A percentile compares a stretch with the other conserved stretches of the same genome.
Conservation (phyloP, 2,888 invertebrate genomes). For the Sericinus montela region DNA sequence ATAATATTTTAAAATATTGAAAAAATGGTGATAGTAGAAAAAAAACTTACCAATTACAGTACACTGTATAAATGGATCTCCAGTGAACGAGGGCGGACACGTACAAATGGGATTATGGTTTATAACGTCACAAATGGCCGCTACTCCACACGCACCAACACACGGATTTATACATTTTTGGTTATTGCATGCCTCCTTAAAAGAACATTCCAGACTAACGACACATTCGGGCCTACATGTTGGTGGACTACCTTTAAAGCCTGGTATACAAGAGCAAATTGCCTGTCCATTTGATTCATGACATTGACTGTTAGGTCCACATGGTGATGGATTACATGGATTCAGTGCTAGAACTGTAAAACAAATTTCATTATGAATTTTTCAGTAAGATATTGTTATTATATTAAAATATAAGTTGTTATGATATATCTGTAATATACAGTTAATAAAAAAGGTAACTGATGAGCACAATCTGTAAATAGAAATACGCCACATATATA, state of each 20-base stretch:
- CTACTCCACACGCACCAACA: slow-evolving; percentile 86
- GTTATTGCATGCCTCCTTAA: slow-evolving; percentile 85
- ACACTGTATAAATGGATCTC: slow-evolving; percentile 88
- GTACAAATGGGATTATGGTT: slow-evolving; percentile 89
- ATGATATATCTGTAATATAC: no score
- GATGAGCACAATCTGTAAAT: no score
- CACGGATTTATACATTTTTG: slow-evolving; percentile 89
- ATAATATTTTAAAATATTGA: no score
- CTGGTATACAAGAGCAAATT: slow-evolving; percentile 85
- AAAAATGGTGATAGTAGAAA: neutral
- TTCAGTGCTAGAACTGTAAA: slow-evolving; percentile 60
- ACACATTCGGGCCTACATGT: slow-evolving; percentile 89
- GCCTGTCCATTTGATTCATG: slow-evolving; percentile 83
- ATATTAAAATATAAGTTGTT: no score
- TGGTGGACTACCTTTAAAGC: slow-evolving; percentile 86
- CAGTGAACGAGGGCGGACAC: slow-evolving; percentile 85
- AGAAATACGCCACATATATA: neutral
- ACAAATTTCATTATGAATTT: no score
- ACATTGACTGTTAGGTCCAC: slow-evolving; percentile 88
- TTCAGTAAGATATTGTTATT: no score
- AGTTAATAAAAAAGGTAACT: no score
- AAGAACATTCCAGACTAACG: slow-evolving; percentile 85
- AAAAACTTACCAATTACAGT: slow-evolving; percentile 58
- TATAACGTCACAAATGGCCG: slow-evolving; percentile 85
- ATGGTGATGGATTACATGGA: slow-evolving; percentile 88